A percentile compares a stretch with the other conserved stretches of the same genome.
Evolutionary conservation across 2,888 invertebrate genomes (phyloP).

Genomic region (Dyspetes luteomarginatus): DNA sequence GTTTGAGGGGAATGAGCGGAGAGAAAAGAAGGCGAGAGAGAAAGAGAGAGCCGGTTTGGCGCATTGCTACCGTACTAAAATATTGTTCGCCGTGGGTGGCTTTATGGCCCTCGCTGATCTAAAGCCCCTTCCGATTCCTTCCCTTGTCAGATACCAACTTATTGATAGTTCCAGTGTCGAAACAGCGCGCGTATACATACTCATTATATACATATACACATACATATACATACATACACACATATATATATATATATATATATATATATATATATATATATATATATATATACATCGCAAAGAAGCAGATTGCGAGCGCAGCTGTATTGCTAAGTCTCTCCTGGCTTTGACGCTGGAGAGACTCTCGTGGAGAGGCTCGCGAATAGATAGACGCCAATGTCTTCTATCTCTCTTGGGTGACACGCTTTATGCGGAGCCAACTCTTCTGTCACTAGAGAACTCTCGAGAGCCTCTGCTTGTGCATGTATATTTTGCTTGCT

Average conservation of each 20-base stretch:
- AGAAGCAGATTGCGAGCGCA: conserved; percentile 2
- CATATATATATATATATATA: conserved; percentile 6
- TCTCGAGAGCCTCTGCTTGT: background rate
- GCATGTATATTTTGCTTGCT: background rate
- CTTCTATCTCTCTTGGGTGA: conserved; percentile 17
- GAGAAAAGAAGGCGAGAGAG: conserved; percentile 7
- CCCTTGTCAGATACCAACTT: conserved; percentile 78
- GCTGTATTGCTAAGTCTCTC: conserved; percentile 9
- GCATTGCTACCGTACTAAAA: conserved; percentile 81
- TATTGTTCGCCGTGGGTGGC: conserved; percentile 82
- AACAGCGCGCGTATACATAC: conserved; percentile 32
- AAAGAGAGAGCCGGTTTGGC: conserved; percentile 74
- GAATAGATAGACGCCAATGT: conserved; percentile 45
- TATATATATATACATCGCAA: conserved; percentile 7
- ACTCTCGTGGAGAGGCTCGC: conserved; percentile 11
- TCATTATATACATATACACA: conserved; percentile 42
- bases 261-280: conserved; percentile 5
- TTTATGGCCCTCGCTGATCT: conserved; percentile 78
- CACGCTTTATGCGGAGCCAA: conserved; percentile 48
- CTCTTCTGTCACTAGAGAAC: conserved; percentile 8
- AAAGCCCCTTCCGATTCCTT: conserved; percentile 76
- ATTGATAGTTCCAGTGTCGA: conserved; percentile 74
- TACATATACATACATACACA: background rate
- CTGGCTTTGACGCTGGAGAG: background rate
- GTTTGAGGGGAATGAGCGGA: conserved; percentile 35